Evolutionary conservation across 1,140 invertebrate species (phyloP), one percentile per base, ranked within the genome.

Genomic region (Mylabris phalerata): DNA sequence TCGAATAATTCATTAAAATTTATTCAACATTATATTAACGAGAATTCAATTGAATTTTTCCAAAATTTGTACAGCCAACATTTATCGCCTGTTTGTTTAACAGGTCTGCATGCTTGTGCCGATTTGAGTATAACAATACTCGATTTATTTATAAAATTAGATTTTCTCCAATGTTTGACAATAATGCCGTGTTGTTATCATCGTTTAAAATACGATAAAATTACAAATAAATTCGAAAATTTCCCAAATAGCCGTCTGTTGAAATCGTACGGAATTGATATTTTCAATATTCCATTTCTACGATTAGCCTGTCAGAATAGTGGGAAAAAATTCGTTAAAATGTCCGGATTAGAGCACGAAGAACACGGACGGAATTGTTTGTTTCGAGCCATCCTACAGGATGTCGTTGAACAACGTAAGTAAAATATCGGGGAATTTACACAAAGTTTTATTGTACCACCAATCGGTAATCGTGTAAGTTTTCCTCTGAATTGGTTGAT

Each of bases 161-260:
- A 77, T 25, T 66, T 75, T 27, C 83, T 83, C 3, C 76, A 76
- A 48, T 73, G 79, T 13, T 65, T 92, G 9, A 79, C 86, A 43
- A 80, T 92, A 40, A 84, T 93, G 73, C 86, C 89, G 4, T 95
- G 92, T 68, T 95, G 92, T 66, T 94, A 94, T 68, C 91, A 93
- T 73, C 50, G 71, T 51, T 56, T 73, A 48, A 49, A 66, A 51
- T 24, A 59, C 5, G 48, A 57, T 46, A 57, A 49, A 24, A 59
- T 55, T 25, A 41, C 47, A 4, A 44, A 64, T 40, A 66, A 71
- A 62, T 84, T 86, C 68, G 67, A 72, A 3, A 81, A 85, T 69
- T 88, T 89, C 72, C 86, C 86, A 1, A 57, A 83, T 3, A 87
- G 85, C 52, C 39, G 62, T 3, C 64, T 65, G 11, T 66, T 84